Base-by-base conservation (phyloP, 2,113 vertebrate genomes). In the Clarias gariepinus region DNA sequence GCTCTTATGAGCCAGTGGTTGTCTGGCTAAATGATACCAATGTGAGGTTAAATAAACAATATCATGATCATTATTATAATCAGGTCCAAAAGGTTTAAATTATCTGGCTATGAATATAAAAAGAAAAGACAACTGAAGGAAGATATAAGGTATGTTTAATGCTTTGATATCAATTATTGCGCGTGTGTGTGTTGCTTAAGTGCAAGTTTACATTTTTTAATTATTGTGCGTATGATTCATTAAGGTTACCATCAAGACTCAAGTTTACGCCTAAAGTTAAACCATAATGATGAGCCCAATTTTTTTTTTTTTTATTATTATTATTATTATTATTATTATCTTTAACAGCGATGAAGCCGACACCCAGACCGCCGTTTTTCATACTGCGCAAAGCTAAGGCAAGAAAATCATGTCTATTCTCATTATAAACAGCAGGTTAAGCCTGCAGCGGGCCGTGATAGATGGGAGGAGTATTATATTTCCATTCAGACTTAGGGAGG, bases 321-420 rank as follows among this genome's bases (percentile, higher is more conserved):
- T 19, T 21, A 18, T 7, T 19, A 21, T 52, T 52, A 15, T 47
- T 76, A 15, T 76, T n/a, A 25, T 55, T 77, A 12, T n/a, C 16
- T 21, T 2, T 12, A 52, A 83, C 25, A 83, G 10, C 36, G 6
- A 16, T 28, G 74, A 53, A 53, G 74, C 4, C 73, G 0, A 47
- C 12, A 18, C n/a, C 16, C 76, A 58, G 18, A 53, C 55, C 53
- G 33, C 47, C 64, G 83, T 89, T 79, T 86, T 57, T 87, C 52
- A 84, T 81, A 53, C 73, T 73, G 81, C 69, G 33, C 82, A 81
- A 73, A 16, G 19, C 69, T 30, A 41, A 86, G 79, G 81, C 13
- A 76, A 87, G 73, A 78, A 89, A 85, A 85, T 74, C 28, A 4
- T 85, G 61, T 82, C 55, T 41, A 58, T 87, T 87, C 78, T 25